A percentile compares a stretch with the other conserved stretches of the same genome.
Evolutionary conservation across 2,888 invertebrate species (phyloP).

Genomic region (Cremastobaeus sp.): DNA sequence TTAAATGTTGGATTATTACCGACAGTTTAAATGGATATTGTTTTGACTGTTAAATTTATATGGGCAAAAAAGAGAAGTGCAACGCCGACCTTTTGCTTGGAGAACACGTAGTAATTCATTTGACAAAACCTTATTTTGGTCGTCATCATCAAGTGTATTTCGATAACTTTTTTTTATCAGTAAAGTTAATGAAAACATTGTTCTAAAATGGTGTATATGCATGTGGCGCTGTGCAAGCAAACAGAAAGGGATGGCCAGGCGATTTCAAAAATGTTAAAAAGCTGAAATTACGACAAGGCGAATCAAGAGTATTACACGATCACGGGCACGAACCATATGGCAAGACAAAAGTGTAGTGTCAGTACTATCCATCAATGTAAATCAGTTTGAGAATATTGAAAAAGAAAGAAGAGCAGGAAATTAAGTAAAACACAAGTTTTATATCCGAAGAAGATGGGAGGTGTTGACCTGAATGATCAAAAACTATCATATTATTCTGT

Average conservation of each 20-base stretch:
- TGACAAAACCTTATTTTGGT: slow-evolving; percentile 16
- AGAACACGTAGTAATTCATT: slow-evolving; percentile 25
- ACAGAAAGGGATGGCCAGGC: slow-evolving; percentile 13
- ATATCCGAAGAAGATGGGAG: slow-evolving; percentile 23
- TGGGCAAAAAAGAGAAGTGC: slow-evolving; percentile 7
- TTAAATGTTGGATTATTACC: slow-evolving; percentile 14
- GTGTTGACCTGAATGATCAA: slow-evolving; percentile 23
- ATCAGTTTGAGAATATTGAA: slow-evolving; percentile 2
- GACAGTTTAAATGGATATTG: slow-evolving; percentile 18
- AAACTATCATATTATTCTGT: slow-evolving; percentile 17
- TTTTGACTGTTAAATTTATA: slow-evolving; percentile 1
- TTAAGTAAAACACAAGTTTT: neutral
- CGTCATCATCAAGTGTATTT: slow-evolving; percentile 5
- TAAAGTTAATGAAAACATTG: slow-evolving; percentile 17
- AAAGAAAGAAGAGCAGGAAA: slow-evolving; percentile 1
- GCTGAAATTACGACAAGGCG: slow-evolving; percentile 10
- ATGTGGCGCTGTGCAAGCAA: slow-evolving; percentile 16
- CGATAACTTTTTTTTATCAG: slow-evolving; percentile 30
- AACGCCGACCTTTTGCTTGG: slow-evolving; percentile 9
- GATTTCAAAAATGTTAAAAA: slow-evolving; percentile 7
- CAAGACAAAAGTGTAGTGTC: slow-evolving; percentile 16
- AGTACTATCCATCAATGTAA: slow-evolving; percentile 8
- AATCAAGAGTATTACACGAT: slow-evolving; percentile 12
- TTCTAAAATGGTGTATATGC: slow-evolving; percentile 10
- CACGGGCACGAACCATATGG: slow-evolving; percentile 1